Percentiles rank a stretch among this genome's conserved stretches.
Evolutionary conservation across 2,113 vertebrate genomes (phyloP).

Genomic region (Pheucticus melanocephalus): DNA sequence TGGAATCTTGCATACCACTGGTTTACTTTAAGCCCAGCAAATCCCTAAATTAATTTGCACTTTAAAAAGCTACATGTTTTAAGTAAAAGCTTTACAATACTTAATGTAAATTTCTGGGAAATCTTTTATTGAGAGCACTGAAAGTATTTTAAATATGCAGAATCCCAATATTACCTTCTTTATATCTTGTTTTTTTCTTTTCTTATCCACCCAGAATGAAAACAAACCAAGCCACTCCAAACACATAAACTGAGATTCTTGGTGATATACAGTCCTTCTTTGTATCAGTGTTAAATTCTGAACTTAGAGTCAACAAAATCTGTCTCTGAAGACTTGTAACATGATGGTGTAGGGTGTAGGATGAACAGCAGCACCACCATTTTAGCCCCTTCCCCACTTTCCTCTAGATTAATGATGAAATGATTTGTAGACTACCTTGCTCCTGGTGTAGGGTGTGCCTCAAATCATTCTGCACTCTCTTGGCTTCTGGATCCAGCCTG

Average conservation of each 20-base stretch:
- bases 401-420: neutral
- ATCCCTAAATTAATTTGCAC: neutral
- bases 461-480: neutral
- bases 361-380: rapidly evolving
- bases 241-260: neutral
- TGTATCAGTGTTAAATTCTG: neutral
- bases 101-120: neutral
- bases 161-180: neutral
- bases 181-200: neutral
- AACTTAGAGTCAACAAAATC: neutral
- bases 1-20: neutral
- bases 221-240: neutral
- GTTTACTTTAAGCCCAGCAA: neutral
- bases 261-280: neutral
- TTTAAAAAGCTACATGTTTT: neutral
- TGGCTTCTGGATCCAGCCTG: neutral
- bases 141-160: neutral
- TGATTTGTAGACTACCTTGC: neutral
- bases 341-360: neutral
- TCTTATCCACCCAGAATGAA: neutral
- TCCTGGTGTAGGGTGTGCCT: neutral
- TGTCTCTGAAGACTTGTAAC: neutral
- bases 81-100: neutral
- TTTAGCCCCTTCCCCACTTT: neutral
- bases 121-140: neutral